These are phyloP conservation scores for Drosophila kokeensis DNA, from an alignment of 2,888 invertebrate genomes.

Conservation along the genomic window DNA sequence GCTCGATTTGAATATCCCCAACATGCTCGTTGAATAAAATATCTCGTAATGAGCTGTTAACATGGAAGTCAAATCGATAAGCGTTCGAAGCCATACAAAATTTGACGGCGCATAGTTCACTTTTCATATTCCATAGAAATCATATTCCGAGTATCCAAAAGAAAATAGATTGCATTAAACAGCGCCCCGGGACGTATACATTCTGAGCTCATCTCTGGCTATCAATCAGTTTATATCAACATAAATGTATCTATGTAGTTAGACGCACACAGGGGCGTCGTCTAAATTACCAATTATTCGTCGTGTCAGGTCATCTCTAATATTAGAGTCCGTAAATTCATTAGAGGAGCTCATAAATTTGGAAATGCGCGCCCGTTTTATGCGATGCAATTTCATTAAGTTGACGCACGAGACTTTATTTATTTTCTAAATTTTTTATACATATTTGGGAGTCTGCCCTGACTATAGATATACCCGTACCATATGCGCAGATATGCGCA, in stretches of 20 bases:
- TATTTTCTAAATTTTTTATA: not conserved
- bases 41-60: constrained; percentile 28
- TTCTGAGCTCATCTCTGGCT: constrained; percentile 21
- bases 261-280: not conserved
- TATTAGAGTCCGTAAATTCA: constrained; percentile 64
- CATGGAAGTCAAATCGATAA: constrained; percentile 18
- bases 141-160: constrained; percentile 23
- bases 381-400: constrained; percentile 35
- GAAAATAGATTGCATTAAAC: constrained; percentile 39
- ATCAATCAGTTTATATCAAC: constrained; percentile 32
- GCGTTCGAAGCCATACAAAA: constrained; percentile 7
- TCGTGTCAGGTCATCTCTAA: constrained; percentile 56
- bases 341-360: constrained; percentile 54
- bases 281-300: constrained; percentile 61
- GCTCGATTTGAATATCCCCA: not conserved
- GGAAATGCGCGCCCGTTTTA: constrained; percentile 31
- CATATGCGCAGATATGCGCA: not conserved
- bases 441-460: not conserved
- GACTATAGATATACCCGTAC: constrained; percentile 12
- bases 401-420: constrained; percentile 11
- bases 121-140: constrained; percentile 26
- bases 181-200: constrained; percentile 52
- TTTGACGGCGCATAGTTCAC: constrained; percentile 42
- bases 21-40: constrained; percentile 4
- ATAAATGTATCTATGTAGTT: constrained; percentile 1